Evolutionary conservation across 1,140 invertebrate genomes (phyloP).

Genomic region (Musca domestica): DNA sequence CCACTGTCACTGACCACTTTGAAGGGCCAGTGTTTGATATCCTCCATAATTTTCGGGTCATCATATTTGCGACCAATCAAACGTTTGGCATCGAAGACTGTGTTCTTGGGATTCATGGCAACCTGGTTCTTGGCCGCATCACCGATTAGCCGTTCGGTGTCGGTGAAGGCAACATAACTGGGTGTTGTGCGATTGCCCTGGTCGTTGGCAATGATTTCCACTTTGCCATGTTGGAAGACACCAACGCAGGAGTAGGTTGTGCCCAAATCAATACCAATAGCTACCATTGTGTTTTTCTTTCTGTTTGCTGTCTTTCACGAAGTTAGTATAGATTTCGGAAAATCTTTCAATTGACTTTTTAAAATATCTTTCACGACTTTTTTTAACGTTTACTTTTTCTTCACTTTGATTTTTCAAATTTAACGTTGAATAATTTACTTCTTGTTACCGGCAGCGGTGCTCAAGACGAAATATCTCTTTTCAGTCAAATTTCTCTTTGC

Average conservation of each 20-base stretch:
- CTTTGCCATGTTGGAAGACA: too few species aligned
- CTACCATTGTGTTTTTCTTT: slow-evolving; percentile 57
- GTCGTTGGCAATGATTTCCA: too few species aligned
- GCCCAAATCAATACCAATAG: slow-evolving; percentile 73
- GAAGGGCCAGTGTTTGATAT: slow-evolving; percentile 77
- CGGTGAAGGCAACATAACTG: too few species aligned
- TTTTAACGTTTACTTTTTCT: not conserved
- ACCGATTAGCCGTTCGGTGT: too few species aligned
- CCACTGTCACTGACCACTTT: slow-evolving; percentile 64
- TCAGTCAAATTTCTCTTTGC: too few species aligned
- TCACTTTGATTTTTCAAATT: too few species aligned
- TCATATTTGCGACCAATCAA: slow-evolving; percentile 67
- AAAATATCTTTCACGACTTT: slow-evolving; percentile 31
- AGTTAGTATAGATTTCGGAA: not conserved
- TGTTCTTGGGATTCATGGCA: slow-evolving; percentile 50
- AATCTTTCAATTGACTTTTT: slow-evolving; percentile 26
- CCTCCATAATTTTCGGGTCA: slow-evolving; percentile 69
- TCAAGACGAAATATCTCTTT: too few species aligned
- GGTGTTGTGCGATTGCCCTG: too few species aligned
- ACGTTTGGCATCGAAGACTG: slow-evolving; percentile 58
- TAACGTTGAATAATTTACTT: too few species aligned
- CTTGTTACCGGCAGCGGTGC: too few species aligned
- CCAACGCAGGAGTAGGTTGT: too few species aligned
- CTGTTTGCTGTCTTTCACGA: slow-evolving; percentile 36
- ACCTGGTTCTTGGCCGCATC: too few species aligned